phyloP scores from a whole-genome alignment of 2,113 vertebrate genomes.

The Phrynosoma blainvillii region DNA sequence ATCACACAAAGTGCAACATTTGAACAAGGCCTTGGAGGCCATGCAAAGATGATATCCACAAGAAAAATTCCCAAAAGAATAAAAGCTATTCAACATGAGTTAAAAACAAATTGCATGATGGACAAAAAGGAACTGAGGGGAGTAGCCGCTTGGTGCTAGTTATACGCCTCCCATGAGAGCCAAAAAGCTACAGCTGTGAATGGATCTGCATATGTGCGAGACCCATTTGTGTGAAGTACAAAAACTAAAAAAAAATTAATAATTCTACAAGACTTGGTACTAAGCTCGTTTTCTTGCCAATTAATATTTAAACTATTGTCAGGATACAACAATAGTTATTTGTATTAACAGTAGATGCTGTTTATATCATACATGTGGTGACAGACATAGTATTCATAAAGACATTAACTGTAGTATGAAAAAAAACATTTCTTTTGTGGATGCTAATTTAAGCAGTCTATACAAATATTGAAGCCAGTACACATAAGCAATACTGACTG shows the following conservation, averaged over 20 bases:
- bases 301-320: constrained; percentile 22
- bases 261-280: neutral
- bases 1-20: too few species aligned
- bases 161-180: too few species aligned
- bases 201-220: too few species aligned
- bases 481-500: constrained; percentile 28
- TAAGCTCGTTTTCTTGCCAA: neutral
- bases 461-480: constrained; percentile 24
- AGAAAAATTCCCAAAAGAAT: too few species aligned
- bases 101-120: too few species aligned
- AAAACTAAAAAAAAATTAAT: neutral
- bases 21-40: too few species aligned
- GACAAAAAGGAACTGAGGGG: too few species aligned
- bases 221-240: too few species aligned
- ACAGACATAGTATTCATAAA: constrained; percentile 30
- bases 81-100: too few species aligned
- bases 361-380: constrained; percentile 8
- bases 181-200: too few species aligned
- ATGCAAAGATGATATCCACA: too few species aligned
- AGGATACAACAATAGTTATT: constrained; percentile 24
- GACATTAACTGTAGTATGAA: constrained; percentile 27
- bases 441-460: constrained; percentile 36
- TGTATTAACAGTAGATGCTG: constrained; percentile 24
- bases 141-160: too few species aligned
- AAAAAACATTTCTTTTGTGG: constrained; percentile 33